phyloP scores from a whole-genome alignment of 1,140 invertebrate species.

The Aradophagus sp. region DNA sequence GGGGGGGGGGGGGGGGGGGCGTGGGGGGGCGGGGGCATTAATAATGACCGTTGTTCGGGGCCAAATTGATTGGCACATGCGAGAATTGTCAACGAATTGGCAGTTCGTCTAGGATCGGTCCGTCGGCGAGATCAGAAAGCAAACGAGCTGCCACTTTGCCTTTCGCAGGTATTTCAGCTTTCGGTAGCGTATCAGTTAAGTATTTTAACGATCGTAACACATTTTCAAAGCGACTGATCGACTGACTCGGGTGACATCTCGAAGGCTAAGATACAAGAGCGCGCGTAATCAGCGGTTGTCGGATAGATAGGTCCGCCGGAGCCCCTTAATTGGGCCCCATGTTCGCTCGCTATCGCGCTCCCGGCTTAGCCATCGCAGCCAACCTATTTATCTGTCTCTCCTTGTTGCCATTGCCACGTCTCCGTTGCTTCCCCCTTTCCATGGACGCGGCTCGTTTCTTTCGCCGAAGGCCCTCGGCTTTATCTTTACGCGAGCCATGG shows the following conservation, averaged over 20 bases:
- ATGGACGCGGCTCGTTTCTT: slow-evolving; percentile 25
- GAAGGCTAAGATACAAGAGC: slow-evolving; percentile 42
- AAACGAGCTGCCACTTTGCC: slow-evolving; percentile 41
- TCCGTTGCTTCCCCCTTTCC: slow-evolving; percentile 31
- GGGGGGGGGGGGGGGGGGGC: too few relatives aligned
- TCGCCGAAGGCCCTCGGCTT: slow-evolving; percentile 39
- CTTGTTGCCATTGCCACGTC: slow-evolving; percentile 24
- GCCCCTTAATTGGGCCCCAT: slow-evolving; percentile 70
- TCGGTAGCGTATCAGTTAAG: slow-evolving; percentile 58
- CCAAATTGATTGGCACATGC: slow-evolving; percentile 44
- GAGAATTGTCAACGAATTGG: slow-evolving; percentile 50
- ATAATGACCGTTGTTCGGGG: slow-evolving; percentile 46
- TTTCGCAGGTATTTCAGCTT: slow-evolving; percentile 51
- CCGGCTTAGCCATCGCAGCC: slow-evolving; percentile 62
- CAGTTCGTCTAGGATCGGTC: slow-evolving; percentile 37
- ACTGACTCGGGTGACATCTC: slow-evolving; percentile 61
- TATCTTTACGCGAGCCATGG: slow-evolving; percentile 56
- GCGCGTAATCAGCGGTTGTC: slow-evolving; percentile 54
- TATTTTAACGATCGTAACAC: slow-evolving; percentile 64
- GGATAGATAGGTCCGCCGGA: slow-evolving; percentile 57
- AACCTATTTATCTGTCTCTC: slow-evolving; percentile 39
- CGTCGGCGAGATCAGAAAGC: slow-evolving; percentile 53
- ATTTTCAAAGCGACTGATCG: slow-evolving; percentile 61
- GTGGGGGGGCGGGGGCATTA: too few relatives aligned
- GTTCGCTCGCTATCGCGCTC: slow-evolving; percentile 68